phyloP scores from a whole-genome alignment of 2,113 vertebrate genomes.

The Camelus bactrianus region DNA sequence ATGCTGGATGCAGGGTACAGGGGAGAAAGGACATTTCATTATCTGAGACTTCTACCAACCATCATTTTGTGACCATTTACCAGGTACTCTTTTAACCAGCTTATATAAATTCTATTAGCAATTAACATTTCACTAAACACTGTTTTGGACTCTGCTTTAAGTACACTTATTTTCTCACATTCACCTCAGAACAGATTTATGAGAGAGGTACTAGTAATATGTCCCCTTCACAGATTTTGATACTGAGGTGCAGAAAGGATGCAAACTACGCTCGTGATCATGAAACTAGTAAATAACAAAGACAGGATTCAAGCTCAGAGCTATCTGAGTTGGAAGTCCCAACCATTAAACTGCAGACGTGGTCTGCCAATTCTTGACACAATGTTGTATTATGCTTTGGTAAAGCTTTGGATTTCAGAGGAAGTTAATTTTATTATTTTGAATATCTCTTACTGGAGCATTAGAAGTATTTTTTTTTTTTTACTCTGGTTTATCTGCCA shows the following conservation, averaged over 20 bases:
- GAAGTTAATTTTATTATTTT: constrained; percentile 47
- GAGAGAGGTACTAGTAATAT: background rate
- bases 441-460: constrained; percentile 11
- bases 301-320: background rate
- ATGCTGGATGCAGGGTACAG: background rate
- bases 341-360: background rate
- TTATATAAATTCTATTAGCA: background rate
- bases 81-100: background rate
- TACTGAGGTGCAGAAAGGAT: background rate
- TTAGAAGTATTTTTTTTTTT: background rate
- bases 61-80: background rate
- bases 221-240: background rate
- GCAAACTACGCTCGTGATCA: background rate
- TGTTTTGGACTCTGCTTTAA: background rate
- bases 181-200: background rate
- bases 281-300: background rate
- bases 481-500: constrained; percentile 42
- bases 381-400: background rate
- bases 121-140: background rate
- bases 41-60: background rate
- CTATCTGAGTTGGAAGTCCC: background rate
- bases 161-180: background rate
- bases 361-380: background rate
- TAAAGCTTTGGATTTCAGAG: background rate
- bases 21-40: background rate